Percentiles rank a stretch among this genome's conserved stretches.
phyloP scores from a whole-genome alignment of 1,140 invertebrate species.

The Drosophila santomea region DNA sequence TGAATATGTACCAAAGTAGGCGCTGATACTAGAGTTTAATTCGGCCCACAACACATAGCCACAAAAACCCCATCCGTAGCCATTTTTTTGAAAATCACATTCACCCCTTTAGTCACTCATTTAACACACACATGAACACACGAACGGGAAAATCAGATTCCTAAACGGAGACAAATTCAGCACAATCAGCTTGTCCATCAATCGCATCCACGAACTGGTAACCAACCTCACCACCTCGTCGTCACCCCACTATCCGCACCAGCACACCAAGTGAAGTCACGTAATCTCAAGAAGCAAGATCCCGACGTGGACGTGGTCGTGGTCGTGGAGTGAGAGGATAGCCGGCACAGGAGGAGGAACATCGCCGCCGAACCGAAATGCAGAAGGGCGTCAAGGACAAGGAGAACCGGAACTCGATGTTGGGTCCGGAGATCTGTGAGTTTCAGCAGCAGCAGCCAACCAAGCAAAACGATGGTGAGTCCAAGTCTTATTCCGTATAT shows the following conservation, averaged over 20 bases:
- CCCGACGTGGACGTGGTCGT: too few relatives aligned
- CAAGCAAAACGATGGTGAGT: constrained; percentile 40
- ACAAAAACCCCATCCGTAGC: constrained; percentile 13
- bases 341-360: too few relatives aligned
- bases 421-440: constrained; percentile 18
- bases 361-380: constrained; percentile 22
- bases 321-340: neutral
- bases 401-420: constrained; percentile 28
- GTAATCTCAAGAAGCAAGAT: too few relatives aligned
- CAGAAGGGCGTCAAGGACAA: constrained; percentile 64
- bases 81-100: neutral
- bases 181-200: constrained; percentile 2
- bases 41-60: constrained; percentile 14
- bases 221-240: too few relatives aligned
- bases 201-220: neutral
- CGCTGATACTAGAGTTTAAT: constrained; percentile 28
- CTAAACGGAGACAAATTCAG: constrained; percentile 6
- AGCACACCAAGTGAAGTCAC: neutral
- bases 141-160: neutral
- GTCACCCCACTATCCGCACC: neutral
- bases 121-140: constrained; percentile 1
- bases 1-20: constrained; percentile 2
- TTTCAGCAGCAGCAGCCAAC: constrained; percentile 28
- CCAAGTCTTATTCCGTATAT: constrained; percentile 1
- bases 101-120: constrained; percentile 1